phyloP scores from a whole-genome alignment of 2,888 invertebrate genomes.

The Azorinus chamasolen region DNA sequence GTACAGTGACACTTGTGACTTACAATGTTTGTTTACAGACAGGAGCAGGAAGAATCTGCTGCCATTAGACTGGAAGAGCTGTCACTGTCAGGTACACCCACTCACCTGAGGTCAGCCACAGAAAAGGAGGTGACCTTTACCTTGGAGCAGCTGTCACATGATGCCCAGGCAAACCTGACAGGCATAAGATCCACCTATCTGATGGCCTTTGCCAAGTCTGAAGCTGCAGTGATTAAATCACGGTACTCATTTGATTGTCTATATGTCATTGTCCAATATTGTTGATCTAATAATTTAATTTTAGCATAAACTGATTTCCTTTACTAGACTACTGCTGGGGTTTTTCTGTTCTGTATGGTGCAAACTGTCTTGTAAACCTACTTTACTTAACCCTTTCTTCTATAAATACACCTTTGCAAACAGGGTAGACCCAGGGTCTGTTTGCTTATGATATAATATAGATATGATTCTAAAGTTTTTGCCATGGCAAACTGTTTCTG shows the following conservation, averaged over 20 bases:
- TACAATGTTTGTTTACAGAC: slow-evolving; percentile 4
- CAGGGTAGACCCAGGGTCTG: too few species aligned
- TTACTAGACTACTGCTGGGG: too few species aligned
- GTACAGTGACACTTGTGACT: too few species aligned
- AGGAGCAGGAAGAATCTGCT: slow-evolving; percentile 44
- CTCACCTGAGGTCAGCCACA: slow-evolving; percentile 73
- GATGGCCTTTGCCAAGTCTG: slow-evolving; percentile 68
- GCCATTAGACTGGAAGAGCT: slow-evolving; percentile 63
- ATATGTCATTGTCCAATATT: not conserved
- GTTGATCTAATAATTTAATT: too few species aligned
- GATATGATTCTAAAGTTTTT: too few species aligned
- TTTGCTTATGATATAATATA: too few species aligned
- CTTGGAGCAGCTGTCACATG: slow-evolving; percentile 67
- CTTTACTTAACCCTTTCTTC: too few species aligned
- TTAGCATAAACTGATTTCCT: too few species aligned
- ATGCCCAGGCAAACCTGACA: slow-evolving; percentile 61
- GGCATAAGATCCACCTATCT: slow-evolving; percentile 78
- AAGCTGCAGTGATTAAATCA: slow-evolving; percentile 70
- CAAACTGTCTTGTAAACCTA: too few species aligned
- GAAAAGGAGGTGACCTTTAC: slow-evolving; percentile 69
- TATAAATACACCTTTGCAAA: too few species aligned
- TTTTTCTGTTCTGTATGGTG: too few species aligned
- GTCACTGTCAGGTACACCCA: slow-evolving; percentile 63
- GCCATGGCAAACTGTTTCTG: too few species aligned
- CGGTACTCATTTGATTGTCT: slow-evolving; percentile 61